Conservation (phyloP, 2,797 vertebrate species). For the Mycteria americana region DNA sequence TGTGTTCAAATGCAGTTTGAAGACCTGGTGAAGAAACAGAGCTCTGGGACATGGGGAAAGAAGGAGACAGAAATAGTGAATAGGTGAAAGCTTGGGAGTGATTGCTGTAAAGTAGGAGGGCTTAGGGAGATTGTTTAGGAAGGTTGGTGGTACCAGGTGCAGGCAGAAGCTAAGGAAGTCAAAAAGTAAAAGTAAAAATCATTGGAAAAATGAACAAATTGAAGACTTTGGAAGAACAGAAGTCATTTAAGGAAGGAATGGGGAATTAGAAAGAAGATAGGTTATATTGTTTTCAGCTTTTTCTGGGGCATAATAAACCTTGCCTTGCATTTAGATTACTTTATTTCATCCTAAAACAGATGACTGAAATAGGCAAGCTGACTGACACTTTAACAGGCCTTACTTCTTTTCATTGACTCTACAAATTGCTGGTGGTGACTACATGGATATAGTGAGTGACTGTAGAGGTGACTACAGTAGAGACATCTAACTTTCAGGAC, state of each 20-base stretch:
- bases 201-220: background rate
- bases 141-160: background rate
- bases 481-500: background rate
- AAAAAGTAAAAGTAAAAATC: background rate
- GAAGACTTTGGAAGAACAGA: background rate
- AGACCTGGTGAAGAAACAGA: background rate
- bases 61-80: background rate
- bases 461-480: background rate
- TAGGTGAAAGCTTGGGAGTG: fast-evolving
- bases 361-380: background rate
- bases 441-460: fast-evolving
- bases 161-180: background rate
- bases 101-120: background rate
- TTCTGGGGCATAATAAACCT: background rate
- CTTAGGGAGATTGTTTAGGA: background rate
- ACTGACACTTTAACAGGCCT: background rate
- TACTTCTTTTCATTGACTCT: background rate
- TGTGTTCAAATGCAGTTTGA: background rate
- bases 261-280: background rate
- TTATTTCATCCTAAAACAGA: background rate
- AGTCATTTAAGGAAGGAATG: background rate
- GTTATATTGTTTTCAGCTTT: background rate
- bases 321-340: background rate
- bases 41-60: background rate
- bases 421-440: background rate